These are phyloP conservation scores for Ceratosolen fusciceps DNA, from an alignment of 1,140 invertebrate species.

Conservation along the genomic window DNA sequence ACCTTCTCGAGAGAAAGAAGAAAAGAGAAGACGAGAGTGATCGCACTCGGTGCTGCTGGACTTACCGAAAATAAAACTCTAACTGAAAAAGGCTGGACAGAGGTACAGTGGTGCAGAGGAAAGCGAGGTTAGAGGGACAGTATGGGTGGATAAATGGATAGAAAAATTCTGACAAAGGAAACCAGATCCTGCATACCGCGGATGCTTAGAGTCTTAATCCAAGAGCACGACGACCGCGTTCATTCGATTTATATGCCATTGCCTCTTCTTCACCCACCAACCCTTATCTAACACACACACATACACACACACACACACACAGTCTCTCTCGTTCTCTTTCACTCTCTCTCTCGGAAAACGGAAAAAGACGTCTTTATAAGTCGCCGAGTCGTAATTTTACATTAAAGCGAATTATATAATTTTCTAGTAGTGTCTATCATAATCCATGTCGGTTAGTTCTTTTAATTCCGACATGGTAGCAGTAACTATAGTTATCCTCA, in stretches of 20 bases:
- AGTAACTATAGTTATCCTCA: neutral
- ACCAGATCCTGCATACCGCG: constrained; percentile 57
- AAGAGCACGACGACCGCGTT: neutral
- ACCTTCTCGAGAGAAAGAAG: constrained; percentile 31
- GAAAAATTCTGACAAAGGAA: constrained; percentile 65
- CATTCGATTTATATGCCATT: constrained; percentile 13
- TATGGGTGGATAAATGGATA: constrained; percentile 61
- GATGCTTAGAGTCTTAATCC: constrained; percentile 54
- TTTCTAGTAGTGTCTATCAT: constrained; percentile 4
- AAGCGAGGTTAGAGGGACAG: constrained; percentile 46
- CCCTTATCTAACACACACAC: too few species aligned
- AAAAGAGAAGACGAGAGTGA: constrained; percentile 4
- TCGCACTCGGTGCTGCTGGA: constrained; percentile 45
- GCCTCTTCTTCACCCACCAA: too few species aligned
- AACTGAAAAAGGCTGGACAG: constrained; percentile 50
- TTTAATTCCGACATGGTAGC: neutral
- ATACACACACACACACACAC: too few species aligned
- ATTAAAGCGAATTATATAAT: constrained; percentile 4
- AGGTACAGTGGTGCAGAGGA: constrained; percentile 11
- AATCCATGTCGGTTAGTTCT: too few species aligned
- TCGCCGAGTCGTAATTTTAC: constrained; percentile 8
- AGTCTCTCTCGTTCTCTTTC: too few species aligned
- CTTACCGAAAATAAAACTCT: constrained; percentile 54
- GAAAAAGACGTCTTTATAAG: constrained; percentile 40
- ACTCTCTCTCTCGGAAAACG: constrained; percentile 22